phyloP scores from a whole-genome alignment of 2,797 vertebrate genomes.

The Thripadectes ignobilis region DNA sequence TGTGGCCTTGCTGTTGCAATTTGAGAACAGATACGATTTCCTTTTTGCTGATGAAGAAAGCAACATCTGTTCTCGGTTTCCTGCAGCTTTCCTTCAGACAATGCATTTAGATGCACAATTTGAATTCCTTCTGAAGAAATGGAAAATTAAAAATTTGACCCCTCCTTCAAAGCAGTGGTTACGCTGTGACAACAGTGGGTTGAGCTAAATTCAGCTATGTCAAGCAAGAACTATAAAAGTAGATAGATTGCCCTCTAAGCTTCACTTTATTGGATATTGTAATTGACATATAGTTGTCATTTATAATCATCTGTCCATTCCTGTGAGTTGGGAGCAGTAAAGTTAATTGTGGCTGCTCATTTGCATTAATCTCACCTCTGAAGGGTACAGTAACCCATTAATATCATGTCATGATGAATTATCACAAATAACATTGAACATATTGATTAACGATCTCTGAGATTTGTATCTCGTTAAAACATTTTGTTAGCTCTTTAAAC shows the following conservation, averaged over 20 bases:
- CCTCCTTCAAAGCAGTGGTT: conserved; percentile 63
- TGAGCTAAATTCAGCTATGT: conserved; percentile 76
- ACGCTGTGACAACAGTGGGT: conserved; percentile 77
- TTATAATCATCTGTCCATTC: conserved; percentile 91
- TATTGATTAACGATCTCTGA: conserved; percentile 92
- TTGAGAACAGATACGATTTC: conserved; percentile 61
- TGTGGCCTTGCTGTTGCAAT: conserved; percentile 65
- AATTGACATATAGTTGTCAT: conserved; percentile 93
- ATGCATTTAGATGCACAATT: conserved; percentile 22
- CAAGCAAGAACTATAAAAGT: conserved; percentile 81
- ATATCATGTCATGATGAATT: conserved; percentile 96
- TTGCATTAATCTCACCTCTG: conserved; percentile 93
- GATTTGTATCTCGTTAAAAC: conserved; percentile 86
- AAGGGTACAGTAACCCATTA: conserved; percentile 93
- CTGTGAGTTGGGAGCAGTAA: conserved; percentile 86
- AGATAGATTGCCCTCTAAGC: conserved; percentile 85
- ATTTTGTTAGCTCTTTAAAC: conserved; percentile 87
- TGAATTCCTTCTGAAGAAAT: conserved; percentile 27
- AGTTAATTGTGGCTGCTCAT: conserved; percentile 94
- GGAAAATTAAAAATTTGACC: conserved; percentile 42
- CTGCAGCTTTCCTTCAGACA: conserved; percentile 52
- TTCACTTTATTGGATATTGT: conserved; percentile 86
- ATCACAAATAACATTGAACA: conserved; percentile 92
- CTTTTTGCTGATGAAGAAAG: conserved; percentile 49
- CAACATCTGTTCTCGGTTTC: conserved; percentile 62